Conservation (phyloP, 2,888 invertebrate species). For the Pterostichus madidus region DNA sequence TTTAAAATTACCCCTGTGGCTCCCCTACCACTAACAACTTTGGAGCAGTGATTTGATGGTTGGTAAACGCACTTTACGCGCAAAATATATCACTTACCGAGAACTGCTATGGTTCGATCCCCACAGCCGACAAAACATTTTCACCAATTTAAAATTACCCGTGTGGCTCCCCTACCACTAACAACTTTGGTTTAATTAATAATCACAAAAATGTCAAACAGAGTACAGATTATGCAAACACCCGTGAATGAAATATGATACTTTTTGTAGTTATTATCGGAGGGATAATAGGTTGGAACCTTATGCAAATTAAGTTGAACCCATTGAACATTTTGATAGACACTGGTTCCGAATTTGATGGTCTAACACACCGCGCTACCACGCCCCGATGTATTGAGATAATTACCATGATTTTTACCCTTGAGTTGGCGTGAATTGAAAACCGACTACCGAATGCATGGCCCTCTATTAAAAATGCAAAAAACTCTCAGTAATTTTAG, state of each 20-base stretch:
- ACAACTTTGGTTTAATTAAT: too few species aligned
- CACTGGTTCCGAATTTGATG: conserved; percentile 35
- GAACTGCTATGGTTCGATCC: too few species aligned
- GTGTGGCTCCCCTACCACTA: too few species aligned
- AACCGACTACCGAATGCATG: conserved; percentile 14
- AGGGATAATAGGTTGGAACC: conserved; percentile 26
- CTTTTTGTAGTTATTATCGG: conserved; percentile 10
- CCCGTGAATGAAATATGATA: conserved; percentile 26
- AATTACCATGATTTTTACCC: conserved; percentile 65
- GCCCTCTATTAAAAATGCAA: conserved; percentile 17
- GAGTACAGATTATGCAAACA: conserved; percentile 4
- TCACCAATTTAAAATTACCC: too few species aligned
- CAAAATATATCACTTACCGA: too few species aligned
- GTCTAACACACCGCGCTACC: conserved; percentile 37
- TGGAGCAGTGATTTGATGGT: too few species aligned
- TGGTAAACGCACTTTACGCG: too few species aligned
- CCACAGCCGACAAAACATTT: too few species aligned
- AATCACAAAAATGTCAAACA: conserved; percentile 24
- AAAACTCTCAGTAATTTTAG: conserved; percentile 48
- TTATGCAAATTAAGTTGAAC: conserved; percentile 34
- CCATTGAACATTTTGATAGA: conserved; percentile 15
- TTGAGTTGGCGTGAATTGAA: conserved; percentile 62
- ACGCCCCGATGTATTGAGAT: conserved; percentile 54
- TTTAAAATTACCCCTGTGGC: too few species aligned
- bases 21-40: too few species aligned